Conservation (phyloP, 2,113 vertebrate genomes). For the Engystomops pustulosus region DNA sequence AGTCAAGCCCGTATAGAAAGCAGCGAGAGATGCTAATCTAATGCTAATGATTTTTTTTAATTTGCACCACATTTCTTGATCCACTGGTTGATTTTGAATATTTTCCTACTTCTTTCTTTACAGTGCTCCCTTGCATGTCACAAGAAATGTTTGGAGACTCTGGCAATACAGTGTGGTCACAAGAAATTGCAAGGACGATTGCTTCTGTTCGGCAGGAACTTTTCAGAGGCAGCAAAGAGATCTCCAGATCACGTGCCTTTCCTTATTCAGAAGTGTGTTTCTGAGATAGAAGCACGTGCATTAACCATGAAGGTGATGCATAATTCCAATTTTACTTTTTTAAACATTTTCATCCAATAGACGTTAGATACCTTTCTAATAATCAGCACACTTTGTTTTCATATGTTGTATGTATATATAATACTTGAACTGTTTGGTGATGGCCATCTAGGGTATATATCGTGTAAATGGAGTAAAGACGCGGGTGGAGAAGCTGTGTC, state of each 20-base stretch:
- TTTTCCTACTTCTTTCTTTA: not conserved
- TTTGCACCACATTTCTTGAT: not conserved
- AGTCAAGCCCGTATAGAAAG: too few relatives aligned
- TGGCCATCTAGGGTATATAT: conserved; percentile 87
- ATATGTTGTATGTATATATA: too few relatives aligned
- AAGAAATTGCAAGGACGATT: conserved; percentile 95
- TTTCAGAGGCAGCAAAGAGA: conserved; percentile 72
- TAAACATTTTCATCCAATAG: not conserved
- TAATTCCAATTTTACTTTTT: not conserved
- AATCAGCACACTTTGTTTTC: too few relatives aligned
- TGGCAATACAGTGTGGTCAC: conserved; percentile 95
- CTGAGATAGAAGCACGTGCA: conserved; percentile 88
- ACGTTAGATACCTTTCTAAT: too few relatives aligned
- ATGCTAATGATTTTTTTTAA: too few relatives aligned
- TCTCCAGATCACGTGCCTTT: conserved; percentile 86
- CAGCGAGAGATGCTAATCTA: too few relatives aligned
- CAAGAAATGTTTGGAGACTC: conserved; percentile 93
- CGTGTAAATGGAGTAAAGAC: conserved; percentile 95
- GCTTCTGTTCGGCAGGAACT: conserved; percentile 91
- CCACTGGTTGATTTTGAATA: not conserved
- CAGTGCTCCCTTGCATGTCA: conserved; percentile 95
- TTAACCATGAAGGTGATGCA: conserved; percentile 87
- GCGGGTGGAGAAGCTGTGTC: conserved; percentile 95
- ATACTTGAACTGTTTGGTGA: too few relatives aligned
- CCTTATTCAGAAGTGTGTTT: conserved; percentile 89